These are phyloP conservation scores for Cherax quadricarinatus DNA, from an alignment of 1,140 invertebrate species.

Conservation along the genomic window DNA sequence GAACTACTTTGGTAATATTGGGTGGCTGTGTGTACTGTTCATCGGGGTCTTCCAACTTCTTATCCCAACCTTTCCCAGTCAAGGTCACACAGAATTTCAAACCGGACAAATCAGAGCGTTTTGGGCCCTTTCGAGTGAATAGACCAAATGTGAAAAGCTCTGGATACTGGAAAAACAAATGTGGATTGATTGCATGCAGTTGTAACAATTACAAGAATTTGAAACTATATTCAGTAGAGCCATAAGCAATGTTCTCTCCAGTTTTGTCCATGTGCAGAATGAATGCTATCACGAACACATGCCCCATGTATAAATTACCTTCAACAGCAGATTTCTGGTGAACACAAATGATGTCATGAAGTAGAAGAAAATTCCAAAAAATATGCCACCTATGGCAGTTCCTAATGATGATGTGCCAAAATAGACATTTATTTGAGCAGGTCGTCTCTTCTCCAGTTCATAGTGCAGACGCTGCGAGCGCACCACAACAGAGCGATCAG, in stretches of 20 bases:
- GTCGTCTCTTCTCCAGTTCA: constrained; percentile 83
- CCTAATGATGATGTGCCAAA: constrained; percentile 77
- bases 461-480: constrained; percentile 87
- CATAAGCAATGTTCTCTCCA: too few relatives aligned
- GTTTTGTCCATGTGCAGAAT: too few relatives aligned
- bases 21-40: constrained; percentile 82
- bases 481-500: constrained; percentile 87
- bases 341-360: constrained; percentile 83
- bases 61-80: constrained; percentile 87
- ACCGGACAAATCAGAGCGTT: constrained; percentile 81
- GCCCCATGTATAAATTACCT: constrained; percentile 30
- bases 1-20: constrained; percentile 83
- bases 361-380: constrained; percentile 81
- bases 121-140: constrained; percentile 83
- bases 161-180: constrained; percentile 81
- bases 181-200: neutral
- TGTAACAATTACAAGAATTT: neutral
- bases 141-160: constrained; percentile 85
- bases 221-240: too few relatives aligned
- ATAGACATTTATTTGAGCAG: constrained; percentile 84
- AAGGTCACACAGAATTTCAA: constrained; percentile 84
- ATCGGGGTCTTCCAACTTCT: constrained; percentile 80
- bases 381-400: constrained; percentile 73
- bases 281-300: too few relatives aligned
- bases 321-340: constrained; percentile 79